Conservation (phyloP, 2,888 invertebrate species). For the Tinea trinotella region DNA sequence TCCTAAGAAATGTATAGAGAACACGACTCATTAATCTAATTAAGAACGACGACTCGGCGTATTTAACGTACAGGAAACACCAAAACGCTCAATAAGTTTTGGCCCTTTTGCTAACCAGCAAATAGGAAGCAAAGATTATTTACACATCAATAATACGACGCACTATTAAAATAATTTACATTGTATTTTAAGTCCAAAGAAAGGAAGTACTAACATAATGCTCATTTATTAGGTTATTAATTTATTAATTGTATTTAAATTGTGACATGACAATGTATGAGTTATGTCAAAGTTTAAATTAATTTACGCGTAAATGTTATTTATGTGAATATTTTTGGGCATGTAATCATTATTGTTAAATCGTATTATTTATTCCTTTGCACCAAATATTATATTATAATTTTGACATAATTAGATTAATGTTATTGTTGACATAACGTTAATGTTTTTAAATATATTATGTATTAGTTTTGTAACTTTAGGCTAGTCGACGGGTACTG, state of each 20-base stretch:
- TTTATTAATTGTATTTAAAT: slow-evolving; percentile 3
- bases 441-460: neutral
- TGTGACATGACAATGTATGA: neutral
- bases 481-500: slow-evolving; percentile 70
- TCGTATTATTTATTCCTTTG: slow-evolving; percentile 22
- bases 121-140: slow-evolving; percentile 33
- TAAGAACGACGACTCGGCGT: slow-evolving; percentile 43
- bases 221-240: slow-evolving; percentile 10
- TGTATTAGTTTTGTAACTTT: slow-evolving; percentile 30
- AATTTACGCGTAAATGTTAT: slow-evolving; percentile 8
- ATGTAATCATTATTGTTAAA: slow-evolving; percentile 18
- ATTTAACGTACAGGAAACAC: slow-evolving; percentile 24
- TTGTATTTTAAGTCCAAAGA: slow-evolving; percentile 16
- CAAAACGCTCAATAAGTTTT: slow-evolving; percentile 30
- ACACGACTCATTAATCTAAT: slow-evolving; percentile 51
- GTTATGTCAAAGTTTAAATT: neutral
- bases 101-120: slow-evolving; percentile 33
- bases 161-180: slow-evolving; percentile 17
- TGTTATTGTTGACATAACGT: neutral
- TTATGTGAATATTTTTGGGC: slow-evolving; percentile 26
- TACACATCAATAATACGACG: slow-evolving; percentile 22
- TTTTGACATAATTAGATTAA: neutral
- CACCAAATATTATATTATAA: slow-evolving; percentile 23
- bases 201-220: neutral
- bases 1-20: slow-evolving; percentile 21